phyloP scores from a whole-genome alignment of 2,113 vertebrate genomes.

The Hydrochoerus hydrochaeris region DNA sequence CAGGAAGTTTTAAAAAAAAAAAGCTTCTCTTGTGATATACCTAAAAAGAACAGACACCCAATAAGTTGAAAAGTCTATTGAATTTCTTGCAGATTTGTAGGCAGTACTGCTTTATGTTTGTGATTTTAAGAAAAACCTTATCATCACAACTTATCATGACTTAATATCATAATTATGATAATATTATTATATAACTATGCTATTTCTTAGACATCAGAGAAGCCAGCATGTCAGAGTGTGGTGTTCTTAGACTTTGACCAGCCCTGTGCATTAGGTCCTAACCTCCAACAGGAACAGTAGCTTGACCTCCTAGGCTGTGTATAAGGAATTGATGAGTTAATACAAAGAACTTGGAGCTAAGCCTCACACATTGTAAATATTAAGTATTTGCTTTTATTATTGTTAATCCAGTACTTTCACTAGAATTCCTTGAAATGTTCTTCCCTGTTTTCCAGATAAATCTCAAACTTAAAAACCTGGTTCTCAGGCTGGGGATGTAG shows the following conservation, averaged over 20 bases:
- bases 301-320: neutral
- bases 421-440: neutral
- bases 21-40: neutral
- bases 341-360: neutral
- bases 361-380: neutral
- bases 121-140: neutral
- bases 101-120: neutral
- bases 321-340: neutral
- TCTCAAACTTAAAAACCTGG: neutral
- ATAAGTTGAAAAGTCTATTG: neutral
- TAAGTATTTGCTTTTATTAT: neutral
- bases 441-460: neutral
- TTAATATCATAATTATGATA: accelerated
- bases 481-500: too few relatives aligned
- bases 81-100: neutral
- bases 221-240: accelerated
- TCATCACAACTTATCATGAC: too few relatives aligned
- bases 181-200: accelerated
- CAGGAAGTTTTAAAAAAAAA: neutral
- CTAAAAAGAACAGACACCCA: neutral
- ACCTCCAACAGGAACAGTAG: neutral
- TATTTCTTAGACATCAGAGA: neutral
- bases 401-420: neutral
- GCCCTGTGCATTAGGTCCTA: neutral
- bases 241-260: neutral